Percentiles rank a stretch among this genome's conserved stretches.
Evolutionary conservation across 2,888 invertebrate species (phyloP).

Genomic region (Taenaris catops): DNA sequence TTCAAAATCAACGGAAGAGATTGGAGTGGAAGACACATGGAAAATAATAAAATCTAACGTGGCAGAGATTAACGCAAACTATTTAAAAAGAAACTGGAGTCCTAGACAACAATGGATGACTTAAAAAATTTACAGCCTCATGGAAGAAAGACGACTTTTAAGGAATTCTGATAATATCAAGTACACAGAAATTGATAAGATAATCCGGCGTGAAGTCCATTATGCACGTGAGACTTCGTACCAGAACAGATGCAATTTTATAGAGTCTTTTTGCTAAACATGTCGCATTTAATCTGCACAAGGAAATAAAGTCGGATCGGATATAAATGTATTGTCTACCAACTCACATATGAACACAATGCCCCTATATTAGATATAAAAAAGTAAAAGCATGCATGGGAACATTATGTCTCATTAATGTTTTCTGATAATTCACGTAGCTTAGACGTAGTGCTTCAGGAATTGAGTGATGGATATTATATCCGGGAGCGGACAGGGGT

Average conservation of each 20-base stretch:
- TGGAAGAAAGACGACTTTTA: slow-evolving; percentile 4
- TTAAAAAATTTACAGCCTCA: slow-evolving; percentile 7
- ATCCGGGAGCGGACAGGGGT: too few species aligned
- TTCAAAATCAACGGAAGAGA: background rate
- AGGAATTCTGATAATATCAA: slow-evolving; percentile 1
- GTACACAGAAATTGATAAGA: slow-evolving; percentile 2
- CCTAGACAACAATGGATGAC: too few species aligned
- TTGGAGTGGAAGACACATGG: too few species aligned
- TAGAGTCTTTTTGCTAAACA: background rate
- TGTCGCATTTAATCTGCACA: too few species aligned
- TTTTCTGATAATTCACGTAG: background rate
- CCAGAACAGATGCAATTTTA: background rate
- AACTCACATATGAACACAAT: too few species aligned
- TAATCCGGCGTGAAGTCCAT: slow-evolving; percentile 3
- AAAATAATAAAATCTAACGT: too few species aligned
- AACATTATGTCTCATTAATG: background rate
- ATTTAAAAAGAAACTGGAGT: background rate
- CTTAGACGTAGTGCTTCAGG: too few species aligned
- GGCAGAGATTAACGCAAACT: background rate
- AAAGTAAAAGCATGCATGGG: background rate
- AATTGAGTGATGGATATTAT: background rate
- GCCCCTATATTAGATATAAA: too few species aligned
- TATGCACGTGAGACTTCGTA: background rate
- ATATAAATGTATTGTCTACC: too few species aligned
- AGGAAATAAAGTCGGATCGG: background rate